phyloP scores from a whole-genome alignment of 2,113 vertebrate genomes.

The Esox niger region DNA sequence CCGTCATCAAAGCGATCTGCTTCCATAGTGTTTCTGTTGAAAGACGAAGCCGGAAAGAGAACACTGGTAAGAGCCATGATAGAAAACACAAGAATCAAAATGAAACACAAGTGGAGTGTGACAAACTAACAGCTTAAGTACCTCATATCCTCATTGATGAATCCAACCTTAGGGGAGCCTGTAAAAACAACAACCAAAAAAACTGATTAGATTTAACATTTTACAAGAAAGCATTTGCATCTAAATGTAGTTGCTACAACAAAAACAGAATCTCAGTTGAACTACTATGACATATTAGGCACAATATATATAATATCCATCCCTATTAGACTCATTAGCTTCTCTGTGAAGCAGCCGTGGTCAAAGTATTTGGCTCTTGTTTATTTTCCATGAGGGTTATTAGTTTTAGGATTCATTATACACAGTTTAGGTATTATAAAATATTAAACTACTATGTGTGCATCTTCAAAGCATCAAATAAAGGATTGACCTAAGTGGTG shows the following conservation, averaged over 20 bases:
- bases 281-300: too few species aligned
- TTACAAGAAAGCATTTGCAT: constrained; percentile 1
- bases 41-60: not conserved
- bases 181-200: constrained; percentile 22
- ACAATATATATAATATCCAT: not conserved
- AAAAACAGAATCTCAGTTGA: not conserved
- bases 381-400: not conserved
- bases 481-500: constrained; percentile 48
- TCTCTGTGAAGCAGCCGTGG: not conserved
- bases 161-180: constrained; percentile 66
- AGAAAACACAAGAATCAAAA: not conserved
- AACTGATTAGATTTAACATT: not conserved
- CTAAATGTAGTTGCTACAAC: not conserved
- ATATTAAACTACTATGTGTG: not conserved
- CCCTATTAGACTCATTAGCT: not conserved
- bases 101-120: not conserved
- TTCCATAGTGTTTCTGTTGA: not conserved
- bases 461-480: not conserved
- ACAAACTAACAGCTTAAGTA: constrained; percentile 43
- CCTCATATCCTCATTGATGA: constrained; percentile 58
- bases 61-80: not conserved
- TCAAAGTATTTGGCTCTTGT: too few species aligned
- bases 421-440: not conserved
- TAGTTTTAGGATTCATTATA: not conserved
- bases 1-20: constrained; percentile 3